phyloP scores from a whole-genome alignment of 2,113 vertebrate genomes.

The Notothenia coriiceps region DNA sequence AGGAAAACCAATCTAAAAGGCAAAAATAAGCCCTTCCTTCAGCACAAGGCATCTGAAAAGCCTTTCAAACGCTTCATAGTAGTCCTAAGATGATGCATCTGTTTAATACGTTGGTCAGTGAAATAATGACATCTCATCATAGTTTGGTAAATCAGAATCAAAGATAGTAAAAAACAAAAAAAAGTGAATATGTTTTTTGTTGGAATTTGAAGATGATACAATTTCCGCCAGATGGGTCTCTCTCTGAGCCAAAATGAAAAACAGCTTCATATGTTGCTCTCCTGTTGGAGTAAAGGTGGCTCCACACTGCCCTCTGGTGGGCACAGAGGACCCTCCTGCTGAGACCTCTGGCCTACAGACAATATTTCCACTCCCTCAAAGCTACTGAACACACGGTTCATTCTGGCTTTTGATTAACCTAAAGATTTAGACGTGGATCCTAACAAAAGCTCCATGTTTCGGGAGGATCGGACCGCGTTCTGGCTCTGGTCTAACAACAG shows the following conservation, averaged over 20 bases:
- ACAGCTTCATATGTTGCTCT: background rate
- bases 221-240: background rate
- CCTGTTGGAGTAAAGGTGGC: background rate
- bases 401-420: background rate
- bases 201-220: background rate
- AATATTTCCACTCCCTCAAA: conserved; percentile 2
- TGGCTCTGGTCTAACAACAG: conserved; percentile 64
- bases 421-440: background rate
- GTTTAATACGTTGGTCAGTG: too few species aligned
- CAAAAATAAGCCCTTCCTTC: background rate
- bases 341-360: background rate
- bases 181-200: background rate
- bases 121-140: background rate
- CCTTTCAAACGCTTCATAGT: background rate
- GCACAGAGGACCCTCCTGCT: background rate
- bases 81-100: background rate
- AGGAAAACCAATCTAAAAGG: background rate
- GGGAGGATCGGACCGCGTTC: conserved; percentile 28
- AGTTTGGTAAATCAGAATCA: background rate
- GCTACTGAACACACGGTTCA: too few species aligned
- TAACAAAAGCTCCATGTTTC: background rate
- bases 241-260: background rate
- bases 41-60: background rate
- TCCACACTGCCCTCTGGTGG: conserved; percentile 70
- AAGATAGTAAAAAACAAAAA: background rate